phyloP scores from a whole-genome alignment of 1,140 invertebrate genomes.

The Aphaenogaster floridana region DNA sequence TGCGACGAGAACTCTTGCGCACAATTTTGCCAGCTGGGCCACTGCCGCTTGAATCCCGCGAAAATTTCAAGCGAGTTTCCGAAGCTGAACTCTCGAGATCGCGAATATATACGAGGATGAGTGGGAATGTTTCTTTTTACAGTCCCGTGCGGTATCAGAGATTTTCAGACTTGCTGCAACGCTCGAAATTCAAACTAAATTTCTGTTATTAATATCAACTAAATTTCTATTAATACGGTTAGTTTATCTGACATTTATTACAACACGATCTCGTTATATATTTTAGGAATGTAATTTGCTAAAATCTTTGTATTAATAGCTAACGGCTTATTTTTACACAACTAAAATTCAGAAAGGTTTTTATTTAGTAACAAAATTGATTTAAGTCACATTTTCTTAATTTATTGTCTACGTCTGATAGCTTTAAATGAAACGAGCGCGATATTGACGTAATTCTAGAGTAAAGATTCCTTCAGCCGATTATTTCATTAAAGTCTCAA shows the following conservation, averaged over 20 bases:
- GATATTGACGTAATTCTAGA: not conserved
- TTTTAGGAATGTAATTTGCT: not conserved
- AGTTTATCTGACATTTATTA: not conserved
- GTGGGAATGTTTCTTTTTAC: not conserved
- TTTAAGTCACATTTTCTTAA: not conserved
- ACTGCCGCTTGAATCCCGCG: not conserved
- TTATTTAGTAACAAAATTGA: not conserved
- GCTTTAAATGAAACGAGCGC: not conserved
- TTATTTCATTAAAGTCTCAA: not conserved
- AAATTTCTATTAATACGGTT: conserved; percentile 10
- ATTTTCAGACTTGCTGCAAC: not conserved
- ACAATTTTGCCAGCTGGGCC: conserved; percentile 11
- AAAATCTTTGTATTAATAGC: not conserved
- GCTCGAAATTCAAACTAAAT: conserved; percentile 4
- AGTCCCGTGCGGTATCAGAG: not conserved
- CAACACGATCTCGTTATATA: not conserved
- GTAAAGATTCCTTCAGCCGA: not conserved
- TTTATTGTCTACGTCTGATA: not conserved
- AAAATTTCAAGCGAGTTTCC: conserved; percentile 34
- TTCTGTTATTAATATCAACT: not conserved
- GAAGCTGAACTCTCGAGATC: conserved; percentile 2
- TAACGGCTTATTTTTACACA: not conserved
- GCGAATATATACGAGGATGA: not conserved
- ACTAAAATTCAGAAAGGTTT: not conserved
- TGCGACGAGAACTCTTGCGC: not conserved